These are phyloP conservation scores for Hafferia zeledoni DNA, from an alignment of 2,797 vertebrate species.

Conservation along the genomic window DNA sequence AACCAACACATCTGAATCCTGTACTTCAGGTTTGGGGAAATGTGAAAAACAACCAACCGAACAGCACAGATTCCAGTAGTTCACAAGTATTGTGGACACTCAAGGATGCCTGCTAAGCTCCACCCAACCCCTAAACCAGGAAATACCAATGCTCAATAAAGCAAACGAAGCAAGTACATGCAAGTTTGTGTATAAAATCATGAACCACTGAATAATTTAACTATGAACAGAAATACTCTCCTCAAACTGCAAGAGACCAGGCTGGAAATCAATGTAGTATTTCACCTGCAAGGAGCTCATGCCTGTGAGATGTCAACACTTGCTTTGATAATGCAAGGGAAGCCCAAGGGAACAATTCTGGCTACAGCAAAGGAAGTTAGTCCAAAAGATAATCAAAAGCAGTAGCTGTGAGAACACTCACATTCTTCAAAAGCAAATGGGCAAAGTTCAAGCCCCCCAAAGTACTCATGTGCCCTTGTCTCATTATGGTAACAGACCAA, in stretches of 20 bases:
- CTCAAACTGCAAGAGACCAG: neutral
- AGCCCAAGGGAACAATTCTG: neutral
- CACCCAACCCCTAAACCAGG: neutral
- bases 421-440: neutral
- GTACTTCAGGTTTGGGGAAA: neutral
- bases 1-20: neutral
- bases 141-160: neutral
- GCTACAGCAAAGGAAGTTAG: neutral
- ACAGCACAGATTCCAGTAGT: neutral
- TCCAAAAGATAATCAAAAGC: slow-evolving; percentile 6
- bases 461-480: neutral
- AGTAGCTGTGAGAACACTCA: neutral
- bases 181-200: neutral
- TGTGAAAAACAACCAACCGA: neutral
- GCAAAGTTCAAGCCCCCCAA: neutral
- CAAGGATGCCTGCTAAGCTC: neutral
- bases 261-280: neutral
- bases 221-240: neutral
- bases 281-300: neutral
- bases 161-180: neutral
- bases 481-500: neutral
- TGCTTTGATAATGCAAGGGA: neutral
- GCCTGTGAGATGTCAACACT: neutral
- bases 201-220: accelerated
- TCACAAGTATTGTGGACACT: neutral